Conservation (phyloP, 2,797 vertebrate genomes). For the Rhadinocentrus ornatus region DNA sequence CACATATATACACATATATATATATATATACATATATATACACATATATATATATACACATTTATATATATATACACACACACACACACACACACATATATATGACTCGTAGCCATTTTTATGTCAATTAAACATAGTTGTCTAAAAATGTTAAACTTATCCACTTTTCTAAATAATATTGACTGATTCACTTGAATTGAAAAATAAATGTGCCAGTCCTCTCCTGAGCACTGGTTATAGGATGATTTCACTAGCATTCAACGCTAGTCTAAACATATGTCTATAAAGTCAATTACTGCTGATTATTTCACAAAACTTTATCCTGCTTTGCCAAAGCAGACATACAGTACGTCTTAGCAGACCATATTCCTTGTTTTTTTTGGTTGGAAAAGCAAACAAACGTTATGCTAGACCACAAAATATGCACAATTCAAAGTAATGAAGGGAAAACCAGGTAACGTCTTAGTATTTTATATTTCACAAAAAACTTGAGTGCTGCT, state of each 20-base stretch:
- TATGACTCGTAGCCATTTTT: too few relatives aligned
- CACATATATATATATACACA: too few relatives aligned
- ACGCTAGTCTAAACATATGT: too few relatives aligned
- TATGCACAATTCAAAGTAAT: neutral
- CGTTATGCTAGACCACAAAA: constrained; percentile 4
- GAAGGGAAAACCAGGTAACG: neutral
- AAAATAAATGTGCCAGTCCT: neutral
- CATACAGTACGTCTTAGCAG: neutral
- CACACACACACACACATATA: too few relatives aligned
- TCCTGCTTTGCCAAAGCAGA: constrained; percentile 34
- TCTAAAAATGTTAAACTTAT: neutral
- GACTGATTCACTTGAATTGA: neutral
- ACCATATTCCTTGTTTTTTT: neutral
- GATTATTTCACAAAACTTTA: constrained; percentile 36
- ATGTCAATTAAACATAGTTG: neutral
- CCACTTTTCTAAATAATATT: neutral
- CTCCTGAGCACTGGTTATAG: neutral
- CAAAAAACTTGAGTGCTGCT: constrained; percentile 4
- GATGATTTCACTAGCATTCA: too few relatives aligned
- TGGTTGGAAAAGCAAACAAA: neutral
- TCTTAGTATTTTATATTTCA: neutral
- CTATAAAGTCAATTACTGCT: neutral
- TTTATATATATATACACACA: too few relatives aligned
- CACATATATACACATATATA: too few relatives aligned
- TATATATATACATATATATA: too few relatives aligned